phyloP scores from a whole-genome alignment of 1,140 invertebrate species.

The Babylonia areolata region DNA sequence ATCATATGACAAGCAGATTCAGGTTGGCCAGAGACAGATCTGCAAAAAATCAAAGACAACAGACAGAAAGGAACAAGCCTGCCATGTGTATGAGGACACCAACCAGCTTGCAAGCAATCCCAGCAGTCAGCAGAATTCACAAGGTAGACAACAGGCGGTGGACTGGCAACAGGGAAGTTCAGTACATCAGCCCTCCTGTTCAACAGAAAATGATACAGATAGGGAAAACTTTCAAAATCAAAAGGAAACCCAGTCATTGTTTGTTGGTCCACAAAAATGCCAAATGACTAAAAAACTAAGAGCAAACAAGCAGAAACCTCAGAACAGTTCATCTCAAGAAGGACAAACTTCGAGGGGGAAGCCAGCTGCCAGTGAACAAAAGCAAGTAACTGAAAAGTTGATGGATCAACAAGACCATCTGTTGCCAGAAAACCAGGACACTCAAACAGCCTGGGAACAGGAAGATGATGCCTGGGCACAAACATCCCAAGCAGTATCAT shows the following conservation, averaged over 20 bases:
- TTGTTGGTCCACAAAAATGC: not conserved
- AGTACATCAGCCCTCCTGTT: not conserved
- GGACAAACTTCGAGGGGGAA: not conserved
- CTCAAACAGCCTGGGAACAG: not conserved
- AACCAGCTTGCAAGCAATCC: not conserved
- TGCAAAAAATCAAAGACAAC: not conserved
- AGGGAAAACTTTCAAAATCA: not conserved
- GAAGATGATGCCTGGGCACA: not conserved
- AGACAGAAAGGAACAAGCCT: not conserved
- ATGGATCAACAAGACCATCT: not conserved
- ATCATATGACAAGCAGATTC: slow-evolving; percentile 1
- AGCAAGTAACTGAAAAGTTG: no score
- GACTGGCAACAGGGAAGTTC: not conserved
- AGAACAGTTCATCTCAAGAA: not conserved
- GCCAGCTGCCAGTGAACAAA: not conserved
- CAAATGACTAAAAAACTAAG: not conserved
- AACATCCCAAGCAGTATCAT: not conserved
- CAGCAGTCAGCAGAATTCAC: not conserved
- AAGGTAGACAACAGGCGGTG: not conserved
- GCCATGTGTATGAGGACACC: not conserved
- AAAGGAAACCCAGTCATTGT: not conserved
- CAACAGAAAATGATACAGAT: not conserved
- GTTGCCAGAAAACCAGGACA: not conserved
- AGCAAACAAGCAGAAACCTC: not conserved
- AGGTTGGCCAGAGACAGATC: slow-evolving; percentile 1